Conservation (phyloP, 37 sponge, comb jelly and placozoan genomes). For the Geodia barretti region DNA sequence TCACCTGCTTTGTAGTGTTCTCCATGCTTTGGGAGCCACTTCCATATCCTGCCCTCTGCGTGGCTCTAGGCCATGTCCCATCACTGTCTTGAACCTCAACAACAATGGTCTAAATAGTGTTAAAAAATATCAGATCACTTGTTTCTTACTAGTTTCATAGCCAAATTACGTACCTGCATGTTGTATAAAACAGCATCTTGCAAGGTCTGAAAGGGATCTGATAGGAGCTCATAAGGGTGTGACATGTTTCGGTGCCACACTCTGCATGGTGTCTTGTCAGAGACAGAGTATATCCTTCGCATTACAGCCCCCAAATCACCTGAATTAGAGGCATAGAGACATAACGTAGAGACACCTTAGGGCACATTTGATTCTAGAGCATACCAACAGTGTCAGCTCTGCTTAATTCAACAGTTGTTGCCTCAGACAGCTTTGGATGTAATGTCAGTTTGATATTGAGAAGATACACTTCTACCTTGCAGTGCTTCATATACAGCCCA, state of each 20-base stretch:
- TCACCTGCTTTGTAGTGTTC: neutral
- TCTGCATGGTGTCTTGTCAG: constrained; percentile 55
- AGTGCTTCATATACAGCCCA: constrained; percentile 81
- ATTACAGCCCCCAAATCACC: constrained; percentile 47
- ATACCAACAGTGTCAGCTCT: constrained; percentile 64
- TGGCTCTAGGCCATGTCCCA: neutral
- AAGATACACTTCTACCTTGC: constrained; percentile 91
- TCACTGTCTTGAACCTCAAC: neutral
- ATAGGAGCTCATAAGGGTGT: constrained; percentile 75
- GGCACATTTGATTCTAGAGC: neutral
- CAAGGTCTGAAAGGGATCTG: constrained; percentile 37
- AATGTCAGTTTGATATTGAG: constrained; percentile 71
- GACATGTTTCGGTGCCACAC: constrained; percentile 89
- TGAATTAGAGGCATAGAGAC: neutral
- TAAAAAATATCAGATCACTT: too few relatives aligned
- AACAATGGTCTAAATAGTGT: neutral
- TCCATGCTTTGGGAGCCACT: neutral
- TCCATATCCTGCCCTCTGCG: too few relatives aligned
- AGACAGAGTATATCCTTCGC: constrained; percentile 47
- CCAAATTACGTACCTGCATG: constrained; percentile 61
- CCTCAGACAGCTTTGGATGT: constrained; percentile 52
- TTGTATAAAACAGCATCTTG: constrained; percentile 78
- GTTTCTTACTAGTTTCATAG: too few relatives aligned
- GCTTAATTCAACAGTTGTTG: constrained; percentile 51
- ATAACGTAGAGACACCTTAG: neutral